Evolutionary conservation across 2,797 vertebrate species (phyloP), one percentile per base, ranked within the genome.

Genomic region (Nannoperca australis): DNA sequence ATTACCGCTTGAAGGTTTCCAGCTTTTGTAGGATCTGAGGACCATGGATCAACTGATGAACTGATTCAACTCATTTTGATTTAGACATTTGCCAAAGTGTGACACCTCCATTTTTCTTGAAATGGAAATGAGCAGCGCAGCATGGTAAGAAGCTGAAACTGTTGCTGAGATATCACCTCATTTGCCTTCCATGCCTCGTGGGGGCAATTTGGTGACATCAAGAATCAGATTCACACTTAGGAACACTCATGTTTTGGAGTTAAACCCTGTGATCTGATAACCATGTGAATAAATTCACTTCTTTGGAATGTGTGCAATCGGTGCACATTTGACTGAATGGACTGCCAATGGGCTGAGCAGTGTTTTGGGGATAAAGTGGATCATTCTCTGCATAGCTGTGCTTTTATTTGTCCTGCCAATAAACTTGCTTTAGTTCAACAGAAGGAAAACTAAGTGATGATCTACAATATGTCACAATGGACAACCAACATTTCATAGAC

Each of bases 1-100:
- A 4, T 42, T 56, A 9, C 73, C 20, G 14, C 63, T 74, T 0
- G 38, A 64, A 50, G 54, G 38, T 42, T 40, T 82, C 64, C 71
- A 61, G 55, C 47, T 84, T 76, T 86, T 85, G 83, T 92, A 88
- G 86, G 73, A 76, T 45, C 63, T 7, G 2, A 58, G 11, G 51
- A 76, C 49, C 12, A 17, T 2, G 38, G 59, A 75, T 49, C 59
- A 18, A 50, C 60, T 62, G 54, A 40, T 79, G 49, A 81, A 69
- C 63, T 50, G 63, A 73, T 59, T 59, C 32, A 82, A 61, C 54
- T 76, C 15, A 70, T 87, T 81, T 72, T 74, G 38, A 81, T 85
- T 83, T 78, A 4, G 22, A 79, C 61, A 65, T 83, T 67, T 76
- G 17, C 68, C 61, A 45, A 83, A 85, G 79, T 81, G 64, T 53